phyloP scores from a whole-genome alignment of 2,888 invertebrate genomes.

The Sesia apiformis region DNA sequence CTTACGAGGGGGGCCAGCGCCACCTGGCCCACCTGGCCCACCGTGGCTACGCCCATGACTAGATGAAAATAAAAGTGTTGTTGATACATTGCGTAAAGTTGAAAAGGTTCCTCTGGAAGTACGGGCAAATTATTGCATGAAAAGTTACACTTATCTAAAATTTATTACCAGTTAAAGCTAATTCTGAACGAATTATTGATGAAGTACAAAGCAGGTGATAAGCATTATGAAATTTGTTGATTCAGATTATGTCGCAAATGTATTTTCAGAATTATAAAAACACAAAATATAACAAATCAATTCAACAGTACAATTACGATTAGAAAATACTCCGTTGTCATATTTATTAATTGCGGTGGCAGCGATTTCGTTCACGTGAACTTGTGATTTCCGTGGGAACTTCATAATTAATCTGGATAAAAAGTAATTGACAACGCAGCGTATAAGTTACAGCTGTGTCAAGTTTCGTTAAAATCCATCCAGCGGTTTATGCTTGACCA shows the following conservation, averaged over 20 bases:
- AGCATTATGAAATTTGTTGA: constrained; percentile 24
- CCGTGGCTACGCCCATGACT: too few relatives aligned
- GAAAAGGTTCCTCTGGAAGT: constrained; percentile 25
- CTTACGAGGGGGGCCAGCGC: too few relatives aligned
- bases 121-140: constrained; percentile 28
- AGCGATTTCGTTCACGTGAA: too few relatives aligned
- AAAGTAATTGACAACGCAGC: too few relatives aligned
- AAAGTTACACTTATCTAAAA: constrained; percentile 36
- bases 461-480: too few relatives aligned
- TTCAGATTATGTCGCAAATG: constrained; percentile 20
- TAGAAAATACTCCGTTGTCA: constrained; percentile 5
- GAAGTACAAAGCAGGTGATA: constrained; percentile 4
- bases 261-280: constrained; percentile 11
- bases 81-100: constrained; percentile 25
- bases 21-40: too few relatives aligned
- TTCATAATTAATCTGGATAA: too few relatives aligned
- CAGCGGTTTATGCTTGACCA: too few relatives aligned
- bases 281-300: neutral
- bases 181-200: neutral
- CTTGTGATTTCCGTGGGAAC: too few relatives aligned
- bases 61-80: constrained; percentile 44
- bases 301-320: neutral
- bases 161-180: constrained; percentile 12
- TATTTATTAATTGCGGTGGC: too few relatives aligned
- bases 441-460: too few relatives aligned